Conservation (phyloP, 2,113 vertebrate species). For the Pygoscelis antarcticus region DNA sequence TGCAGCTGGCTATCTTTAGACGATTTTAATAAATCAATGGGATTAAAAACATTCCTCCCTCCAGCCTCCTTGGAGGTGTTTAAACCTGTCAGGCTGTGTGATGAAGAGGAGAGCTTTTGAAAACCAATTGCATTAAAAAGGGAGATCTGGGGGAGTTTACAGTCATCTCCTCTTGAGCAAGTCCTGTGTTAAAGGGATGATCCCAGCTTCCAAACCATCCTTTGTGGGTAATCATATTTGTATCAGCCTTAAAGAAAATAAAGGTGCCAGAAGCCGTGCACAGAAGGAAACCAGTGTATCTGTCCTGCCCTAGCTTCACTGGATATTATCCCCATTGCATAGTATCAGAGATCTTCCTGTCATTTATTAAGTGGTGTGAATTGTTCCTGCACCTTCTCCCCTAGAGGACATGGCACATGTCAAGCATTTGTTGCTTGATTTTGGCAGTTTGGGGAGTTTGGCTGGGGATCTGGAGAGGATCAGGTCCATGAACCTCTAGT, state of each 20-base stretch:
- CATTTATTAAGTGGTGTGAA: neutral
- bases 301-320: neutral
- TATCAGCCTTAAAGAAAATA: neutral
- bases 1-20: constrained; percentile 68
- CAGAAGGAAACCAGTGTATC: neutral
- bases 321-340: neutral
- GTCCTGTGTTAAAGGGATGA: neutral
- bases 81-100: neutral
- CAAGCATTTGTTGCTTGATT: neutral
- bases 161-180: neutral
- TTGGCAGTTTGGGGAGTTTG: neutral
- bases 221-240: neutral
- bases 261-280: neutral
- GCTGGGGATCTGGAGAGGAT: neutral
- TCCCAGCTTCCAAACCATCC: neutral
- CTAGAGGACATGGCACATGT: neutral
- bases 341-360: neutral
- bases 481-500: neutral
- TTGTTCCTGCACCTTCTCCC: neutral
- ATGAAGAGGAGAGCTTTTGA: constrained; percentile 20
- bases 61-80: constrained; percentile 3
- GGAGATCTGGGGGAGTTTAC: neutral
- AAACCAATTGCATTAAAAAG: neutral
- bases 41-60: constrained; percentile 69
- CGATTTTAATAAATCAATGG: constrained; percentile 69